A percentile compares a stretch with the other conserved stretches of the same genome.
Evolutionary conservation across 2,888 invertebrate species (phyloP).

Genomic region (Cosmopolites sordidus): DNA sequence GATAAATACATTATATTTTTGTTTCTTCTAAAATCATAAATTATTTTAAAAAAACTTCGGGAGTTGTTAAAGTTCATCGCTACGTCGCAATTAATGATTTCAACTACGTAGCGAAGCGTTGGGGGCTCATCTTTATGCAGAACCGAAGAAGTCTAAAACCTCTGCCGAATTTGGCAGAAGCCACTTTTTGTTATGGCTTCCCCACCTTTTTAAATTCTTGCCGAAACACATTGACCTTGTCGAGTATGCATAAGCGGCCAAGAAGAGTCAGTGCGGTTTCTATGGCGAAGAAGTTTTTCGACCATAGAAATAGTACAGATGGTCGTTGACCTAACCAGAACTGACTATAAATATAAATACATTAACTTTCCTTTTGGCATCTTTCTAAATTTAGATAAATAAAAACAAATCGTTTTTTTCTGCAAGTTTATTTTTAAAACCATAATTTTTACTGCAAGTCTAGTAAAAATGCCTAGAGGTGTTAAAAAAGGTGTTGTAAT

Average conservation of each 20-base stretch:
- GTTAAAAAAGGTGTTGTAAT: no score
- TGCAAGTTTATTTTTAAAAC: no score
- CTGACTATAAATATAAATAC: slow-evolving; percentile 1
- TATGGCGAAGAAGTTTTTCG: slow-evolving; percentile 18
- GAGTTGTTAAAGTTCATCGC: slow-evolving; percentile 5
- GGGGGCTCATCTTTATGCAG: slow-evolving; percentile 25
- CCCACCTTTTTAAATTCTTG: slow-evolving; percentile 25
- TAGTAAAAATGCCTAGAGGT: no score
- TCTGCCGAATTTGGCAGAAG: slow-evolving; percentile 27
- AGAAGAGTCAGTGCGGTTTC: slow-evolving; percentile 11
- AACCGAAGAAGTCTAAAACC: slow-evolving; percentile 22
- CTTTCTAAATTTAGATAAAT: slow-evolving; percentile 3
- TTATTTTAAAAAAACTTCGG: no score
- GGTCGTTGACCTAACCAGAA: slow-evolving; percentile 17
- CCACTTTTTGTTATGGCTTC: slow-evolving; percentile 26
- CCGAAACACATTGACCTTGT: slow-evolving; percentile 30
- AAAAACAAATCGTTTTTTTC: no score
- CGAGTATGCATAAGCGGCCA: slow-evolving; percentile 22
- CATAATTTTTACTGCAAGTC: no score
- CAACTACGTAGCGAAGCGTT: slow-evolving; percentile 16
- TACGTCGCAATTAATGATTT: slow-evolving; percentile 17
- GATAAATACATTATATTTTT: no score
- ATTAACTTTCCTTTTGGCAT: background rate
- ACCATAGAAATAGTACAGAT: slow-evolving; percentile 21
- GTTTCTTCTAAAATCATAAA: no score